Conservation (phyloP, 2,113 vertebrate species). For the Callipepla squamata region DNA sequence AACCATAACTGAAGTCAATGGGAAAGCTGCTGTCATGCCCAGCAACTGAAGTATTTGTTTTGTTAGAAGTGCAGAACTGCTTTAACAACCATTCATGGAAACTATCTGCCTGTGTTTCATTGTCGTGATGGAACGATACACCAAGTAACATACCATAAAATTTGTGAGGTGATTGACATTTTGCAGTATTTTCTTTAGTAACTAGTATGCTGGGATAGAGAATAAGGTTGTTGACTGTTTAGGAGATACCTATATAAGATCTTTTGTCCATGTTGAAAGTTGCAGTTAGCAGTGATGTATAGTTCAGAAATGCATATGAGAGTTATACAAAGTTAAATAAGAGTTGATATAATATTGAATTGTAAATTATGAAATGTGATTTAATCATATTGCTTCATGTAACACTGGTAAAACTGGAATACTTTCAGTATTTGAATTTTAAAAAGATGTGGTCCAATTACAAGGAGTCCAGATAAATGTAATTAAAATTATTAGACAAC, state of each 20-base stretch:
- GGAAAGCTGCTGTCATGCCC: background rate
- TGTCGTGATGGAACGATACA: background rate
- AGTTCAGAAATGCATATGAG: background rate
- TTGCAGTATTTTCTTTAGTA: background rate
- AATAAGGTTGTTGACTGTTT: background rate
- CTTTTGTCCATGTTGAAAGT: background rate
- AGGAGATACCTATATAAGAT: background rate
- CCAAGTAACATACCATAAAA: background rate
- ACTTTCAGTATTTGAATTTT: background rate
- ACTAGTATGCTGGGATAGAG: background rate
- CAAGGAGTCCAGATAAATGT: background rate
- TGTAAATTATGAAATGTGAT: background rate
- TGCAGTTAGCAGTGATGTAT: background rate
- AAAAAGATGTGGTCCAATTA: background rate
- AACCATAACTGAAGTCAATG: background rate
- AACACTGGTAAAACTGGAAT: background rate
- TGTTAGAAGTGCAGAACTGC: background rate
- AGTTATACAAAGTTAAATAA: background rate
- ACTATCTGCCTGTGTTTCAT: background rate
- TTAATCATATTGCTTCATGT: background rate
- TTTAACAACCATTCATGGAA: background rate
- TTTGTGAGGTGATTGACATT: background rate
- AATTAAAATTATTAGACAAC: background rate
- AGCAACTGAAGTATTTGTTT: background rate
- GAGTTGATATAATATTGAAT: background rate